These are phyloP conservation scores for Nowickia ferox DNA, from an alignment of 2,888 invertebrate species.

Conservation along the genomic window DNA sequence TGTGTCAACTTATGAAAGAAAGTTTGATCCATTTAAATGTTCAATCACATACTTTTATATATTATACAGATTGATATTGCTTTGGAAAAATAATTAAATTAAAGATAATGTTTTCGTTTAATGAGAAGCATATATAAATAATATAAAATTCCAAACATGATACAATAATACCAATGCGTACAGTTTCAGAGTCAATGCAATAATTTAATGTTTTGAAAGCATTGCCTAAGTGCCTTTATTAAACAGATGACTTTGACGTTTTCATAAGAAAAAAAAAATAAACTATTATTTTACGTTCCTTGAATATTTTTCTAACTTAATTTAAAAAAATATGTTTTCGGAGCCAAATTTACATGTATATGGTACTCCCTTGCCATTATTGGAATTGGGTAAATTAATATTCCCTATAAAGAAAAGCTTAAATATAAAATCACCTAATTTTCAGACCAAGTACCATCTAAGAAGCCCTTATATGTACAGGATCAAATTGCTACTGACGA, in stretches of 20 bases:
- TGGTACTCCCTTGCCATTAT: constrained; percentile 91
- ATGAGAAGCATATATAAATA: too few relatives aligned
- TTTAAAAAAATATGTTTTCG: constrained; percentile 81
- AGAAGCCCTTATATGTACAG: constrained; percentile 90
- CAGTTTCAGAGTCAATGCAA: neutral
- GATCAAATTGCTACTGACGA: constrained; percentile 96
- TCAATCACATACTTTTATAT: too few relatives aligned
- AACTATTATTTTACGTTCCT: neutral
- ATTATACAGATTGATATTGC: too few relatives aligned
- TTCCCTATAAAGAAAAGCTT: neutral
- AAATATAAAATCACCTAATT: neutral
- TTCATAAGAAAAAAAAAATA: constrained; percentile 32
- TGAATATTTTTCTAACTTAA: neutral
- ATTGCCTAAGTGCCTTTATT: neutral
- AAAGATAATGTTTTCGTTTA: too few relatives aligned
- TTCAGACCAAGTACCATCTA: constrained; percentile 89
- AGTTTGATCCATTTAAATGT: too few relatives aligned
- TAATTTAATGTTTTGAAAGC: neutral
- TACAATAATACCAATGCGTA: too few relatives aligned
- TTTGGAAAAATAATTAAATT: too few relatives aligned
- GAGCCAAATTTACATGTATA: constrained; percentile 88
- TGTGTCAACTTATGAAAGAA: neutral
- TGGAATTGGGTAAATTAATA: constrained; percentile 89
- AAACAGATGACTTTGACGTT: constrained; percentile 24
- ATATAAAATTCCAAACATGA: too few relatives aligned